Evolutionary conservation across 2,888 invertebrate species (phyloP).

Genomic region (Barypeithes pellucidus): DNA sequence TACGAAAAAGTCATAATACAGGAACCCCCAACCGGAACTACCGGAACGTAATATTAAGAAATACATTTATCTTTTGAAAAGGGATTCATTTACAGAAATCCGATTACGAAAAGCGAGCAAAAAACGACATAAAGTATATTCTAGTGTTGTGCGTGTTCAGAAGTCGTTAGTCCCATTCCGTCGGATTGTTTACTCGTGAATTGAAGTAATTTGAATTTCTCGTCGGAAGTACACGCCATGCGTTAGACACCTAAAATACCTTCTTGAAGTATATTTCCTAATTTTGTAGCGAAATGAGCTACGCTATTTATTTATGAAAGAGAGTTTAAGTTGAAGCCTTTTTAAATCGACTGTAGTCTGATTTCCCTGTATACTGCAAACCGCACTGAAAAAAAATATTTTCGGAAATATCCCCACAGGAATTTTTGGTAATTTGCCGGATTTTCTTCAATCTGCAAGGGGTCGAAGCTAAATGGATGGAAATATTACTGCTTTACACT

Average conservation of each 20-base stretch:
- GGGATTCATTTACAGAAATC: neutral
- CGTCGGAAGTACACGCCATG: constrained; percentile 36
- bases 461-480: no score
- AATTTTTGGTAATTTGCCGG: no score
- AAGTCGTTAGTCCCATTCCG: constrained; percentile 29
- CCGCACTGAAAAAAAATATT: no score
- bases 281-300: neutral
- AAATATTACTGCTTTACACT: no score
- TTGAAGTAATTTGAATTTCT: constrained; percentile 47
- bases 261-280: neutral
- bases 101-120: constrained; percentile 11
- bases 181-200: constrained; percentile 37
- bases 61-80: neutral
- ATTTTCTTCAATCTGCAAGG: no score
- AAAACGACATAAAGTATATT: constrained; percentile 5
- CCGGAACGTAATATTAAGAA: neutral
- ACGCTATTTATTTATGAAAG: no score
- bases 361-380: no score
- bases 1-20: neutral
- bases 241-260: constrained; percentile 33
- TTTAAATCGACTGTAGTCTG: no score
- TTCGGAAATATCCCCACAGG: no score
- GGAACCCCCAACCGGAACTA: neutral
- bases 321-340: no score
- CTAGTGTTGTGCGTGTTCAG: constrained; percentile 24